These are phyloP conservation scores for Phasia obesa DNA, from an alignment of 2,888 invertebrate genomes.

Conservation along the genomic window DNA sequence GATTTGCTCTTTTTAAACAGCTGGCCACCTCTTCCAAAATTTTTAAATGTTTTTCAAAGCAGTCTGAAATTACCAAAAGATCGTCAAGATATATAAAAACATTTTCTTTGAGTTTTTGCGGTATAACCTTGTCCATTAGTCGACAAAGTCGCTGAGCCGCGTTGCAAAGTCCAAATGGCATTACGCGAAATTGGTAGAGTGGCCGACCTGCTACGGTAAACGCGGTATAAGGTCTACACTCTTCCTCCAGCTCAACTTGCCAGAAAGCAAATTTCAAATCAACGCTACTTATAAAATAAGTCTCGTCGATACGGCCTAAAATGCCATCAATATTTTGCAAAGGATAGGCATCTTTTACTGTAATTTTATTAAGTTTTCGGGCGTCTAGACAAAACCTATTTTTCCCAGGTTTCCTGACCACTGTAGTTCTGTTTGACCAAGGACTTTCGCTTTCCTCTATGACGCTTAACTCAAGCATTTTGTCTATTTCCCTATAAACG, in stretches of 20 bases:
- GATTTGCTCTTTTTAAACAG: conserved; percentile 35
- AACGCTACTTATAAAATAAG: conserved; percentile 73
- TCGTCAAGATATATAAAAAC: conserved; percentile 67
- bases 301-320: conserved; percentile 69
- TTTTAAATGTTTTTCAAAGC: conserved; percentile 52
- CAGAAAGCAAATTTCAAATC: conserved; percentile 59
- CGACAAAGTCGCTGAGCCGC: conserved; percentile 65
- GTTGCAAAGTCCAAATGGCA: conserved; percentile 31
- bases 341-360: conserved; percentile 39
- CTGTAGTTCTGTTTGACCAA: conserved; percentile 74
- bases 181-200: conserved; percentile 35
- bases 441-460: conserved; percentile 74
- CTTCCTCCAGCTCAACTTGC: conserved; percentile 48
- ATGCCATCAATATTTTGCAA: conserved; percentile 49
- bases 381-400: conserved; percentile 74
- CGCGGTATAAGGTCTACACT: conserved; percentile 36
- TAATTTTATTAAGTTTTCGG: conserved; percentile 51
- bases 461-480: conserved; percentile 74
- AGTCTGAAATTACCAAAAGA: conserved; percentile 40
- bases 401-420: conserved; percentile 73
- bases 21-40: conserved; percentile 15
- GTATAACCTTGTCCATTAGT: conserved; percentile 72
- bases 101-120: conserved; percentile 22
- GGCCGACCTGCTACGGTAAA: conserved; percentile 47
- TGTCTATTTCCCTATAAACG: conserved; percentile 73